Conservation (phyloP, 2,888 invertebrate genomes). For the Dryococelus australis region DNA sequence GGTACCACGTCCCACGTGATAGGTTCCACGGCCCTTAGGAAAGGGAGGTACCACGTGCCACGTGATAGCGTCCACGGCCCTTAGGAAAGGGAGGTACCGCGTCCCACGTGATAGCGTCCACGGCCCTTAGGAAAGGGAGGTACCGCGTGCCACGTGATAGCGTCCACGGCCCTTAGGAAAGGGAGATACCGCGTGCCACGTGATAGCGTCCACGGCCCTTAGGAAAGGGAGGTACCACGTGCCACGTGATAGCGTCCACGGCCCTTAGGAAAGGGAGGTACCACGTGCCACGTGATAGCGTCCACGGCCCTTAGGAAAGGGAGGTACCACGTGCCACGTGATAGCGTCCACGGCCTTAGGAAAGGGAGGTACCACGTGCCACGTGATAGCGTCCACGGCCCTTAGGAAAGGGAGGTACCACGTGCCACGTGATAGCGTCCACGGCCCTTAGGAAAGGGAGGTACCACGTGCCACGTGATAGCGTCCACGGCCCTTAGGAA, state of each 20-base stretch:
- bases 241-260: not conserved
- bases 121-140: not conserved
- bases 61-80: not conserved
- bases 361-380: not conserved
- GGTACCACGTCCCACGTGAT: not conserved
- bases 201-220: not conserved
- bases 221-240: slow-evolving; percentile 16
- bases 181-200: not conserved
- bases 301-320: not conserved
- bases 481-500: not conserved
- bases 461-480: not conserved
- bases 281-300: slow-evolving; percentile 8
- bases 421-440: slow-evolving; percentile 3
- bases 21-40: not conserved
- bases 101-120: not conserved
- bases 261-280: slow-evolving; percentile 3
- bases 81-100: slow-evolving; percentile 21
- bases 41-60: not conserved
- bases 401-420: slow-evolving; percentile 19
- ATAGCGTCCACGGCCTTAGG: not conserved
- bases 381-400: not conserved
- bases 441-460: not conserved
- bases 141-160: slow-evolving; percentile 1
- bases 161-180: not conserved
- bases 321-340: not conserved